Evolutionary conservation across 37 sponge, comb jelly and placozoan species (phyloP).

Genomic region (Bolinopsis microptera): DNA sequence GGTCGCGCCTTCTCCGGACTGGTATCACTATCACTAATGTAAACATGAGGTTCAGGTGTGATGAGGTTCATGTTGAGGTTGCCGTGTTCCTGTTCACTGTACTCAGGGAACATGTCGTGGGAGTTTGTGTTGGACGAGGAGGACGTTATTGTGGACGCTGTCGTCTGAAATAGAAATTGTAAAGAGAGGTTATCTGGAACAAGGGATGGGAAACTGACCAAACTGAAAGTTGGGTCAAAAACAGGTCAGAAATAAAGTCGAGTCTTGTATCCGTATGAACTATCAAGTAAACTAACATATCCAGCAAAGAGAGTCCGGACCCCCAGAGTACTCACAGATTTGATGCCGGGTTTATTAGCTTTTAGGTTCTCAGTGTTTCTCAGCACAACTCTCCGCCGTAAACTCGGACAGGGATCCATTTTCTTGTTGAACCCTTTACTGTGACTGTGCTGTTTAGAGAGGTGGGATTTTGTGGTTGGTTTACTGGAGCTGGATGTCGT

Average conservation of each 20-base stretch:
- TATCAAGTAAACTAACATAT: too few relatives aligned
- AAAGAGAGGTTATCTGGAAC: too few relatives aligned
- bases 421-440: conserved; percentile 50
- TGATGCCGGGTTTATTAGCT: neutral
- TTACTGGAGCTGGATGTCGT: neutral
- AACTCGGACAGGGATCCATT: neutral
- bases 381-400: conserved; percentile 35
- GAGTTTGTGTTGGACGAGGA: conserved; percentile 27
- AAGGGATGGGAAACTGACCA: neutral
- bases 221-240: neutral
- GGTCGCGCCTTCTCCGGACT: neutral
- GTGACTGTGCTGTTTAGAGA: neutral
- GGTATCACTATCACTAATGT: conserved; percentile 18
- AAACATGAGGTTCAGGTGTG: neutral
- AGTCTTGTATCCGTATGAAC: too few relatives aligned
- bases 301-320: too few relatives aligned
- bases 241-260: too few relatives aligned
- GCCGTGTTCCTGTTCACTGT: neutral
- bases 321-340: neutral
- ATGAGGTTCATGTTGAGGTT: neutral
- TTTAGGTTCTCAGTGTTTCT: neutral
- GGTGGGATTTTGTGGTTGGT: neutral
- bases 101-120: neutral
- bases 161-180: neutral
- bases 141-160: neutral